Conservation (phyloP, 2,113 vertebrate genomes). For the Cyanistes caeruleus region DNA sequence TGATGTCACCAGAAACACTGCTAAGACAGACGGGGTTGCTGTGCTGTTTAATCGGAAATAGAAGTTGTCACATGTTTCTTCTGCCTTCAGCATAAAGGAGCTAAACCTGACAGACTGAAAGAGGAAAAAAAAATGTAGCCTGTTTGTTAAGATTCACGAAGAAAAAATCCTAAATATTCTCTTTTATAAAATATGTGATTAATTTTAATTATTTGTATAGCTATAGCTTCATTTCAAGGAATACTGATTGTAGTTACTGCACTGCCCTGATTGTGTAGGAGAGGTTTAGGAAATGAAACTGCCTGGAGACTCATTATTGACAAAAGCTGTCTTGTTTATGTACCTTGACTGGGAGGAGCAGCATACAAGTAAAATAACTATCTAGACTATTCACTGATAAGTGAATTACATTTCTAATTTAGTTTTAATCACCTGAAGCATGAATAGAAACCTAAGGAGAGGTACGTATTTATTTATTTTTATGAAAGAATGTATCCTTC, state of each 20-base stretch:
- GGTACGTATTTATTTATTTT: neutral
- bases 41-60: neutral
- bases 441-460: neutral
- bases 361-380: neutral
- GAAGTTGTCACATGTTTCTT: neutral
- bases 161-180: neutral
- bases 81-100: neutral
- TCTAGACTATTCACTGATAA: neutral
- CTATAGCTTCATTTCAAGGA: neutral
- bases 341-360: neutral
- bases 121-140: neutral
- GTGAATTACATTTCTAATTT: neutral
- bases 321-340: neutral
- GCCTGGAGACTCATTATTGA: neutral
- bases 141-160: neutral
- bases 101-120: neutral
- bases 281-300: neutral
- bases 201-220: neutral
- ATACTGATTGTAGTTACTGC: neutral
- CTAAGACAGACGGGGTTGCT: neutral
- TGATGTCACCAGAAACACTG: neutral
- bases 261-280: neutral
- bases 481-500: neutral
- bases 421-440: neutral
- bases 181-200: neutral